Evolutionary conservation across 1,140 invertebrate genomes (phyloP), one percentile per base, ranked within the genome.

Genomic region (Drosophila ironensis): DNA sequence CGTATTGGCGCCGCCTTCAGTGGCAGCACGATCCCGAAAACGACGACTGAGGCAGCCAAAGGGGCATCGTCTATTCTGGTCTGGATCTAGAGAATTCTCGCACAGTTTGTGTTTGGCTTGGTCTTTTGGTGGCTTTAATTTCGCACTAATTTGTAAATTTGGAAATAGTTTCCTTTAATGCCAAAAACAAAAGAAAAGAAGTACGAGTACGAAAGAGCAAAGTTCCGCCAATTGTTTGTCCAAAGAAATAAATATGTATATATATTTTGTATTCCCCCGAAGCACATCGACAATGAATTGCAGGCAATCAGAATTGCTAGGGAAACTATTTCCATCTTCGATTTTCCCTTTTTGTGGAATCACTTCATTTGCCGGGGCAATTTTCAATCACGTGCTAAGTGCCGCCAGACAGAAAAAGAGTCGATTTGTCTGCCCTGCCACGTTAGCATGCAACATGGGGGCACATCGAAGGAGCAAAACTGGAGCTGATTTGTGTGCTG

Each of bases 301-400:
- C 24, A 45, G 50, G 44, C 67, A 68, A 66, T 71, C 66, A 61
- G 69, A 75, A 64, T 25, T 17, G n/a, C 12, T 40, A 33, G 22
- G 28, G 22, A 51, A 46, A 60, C 20, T 45, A 35, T 24, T 61
- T 46, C 28, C 11, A 37, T 30, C 37, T 35, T n/a, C n/a, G n/a
- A 17, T 30, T 40, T 64, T 45, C 48, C 46, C 27, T 45, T 22
- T 33, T 33, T 24, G 2, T 8, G 6, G 6, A 84, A 84, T 84
- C 78, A 86, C 78, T 84, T 84, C 78, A 84, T 84, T 78, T 4
- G 28, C 48, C 78, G 38, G 48, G 48, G 66, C 71, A 71, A 80
- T 82, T 82, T 86, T 86, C 78, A 86, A 84, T 84, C 80, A 84
- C 80, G 74, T 84, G 80, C 80, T 84, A 84, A 84, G 74, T 84